Base-by-base conservation (phyloP, 2,797 vertebrate genomes). In the Hydrophis major region DNA sequence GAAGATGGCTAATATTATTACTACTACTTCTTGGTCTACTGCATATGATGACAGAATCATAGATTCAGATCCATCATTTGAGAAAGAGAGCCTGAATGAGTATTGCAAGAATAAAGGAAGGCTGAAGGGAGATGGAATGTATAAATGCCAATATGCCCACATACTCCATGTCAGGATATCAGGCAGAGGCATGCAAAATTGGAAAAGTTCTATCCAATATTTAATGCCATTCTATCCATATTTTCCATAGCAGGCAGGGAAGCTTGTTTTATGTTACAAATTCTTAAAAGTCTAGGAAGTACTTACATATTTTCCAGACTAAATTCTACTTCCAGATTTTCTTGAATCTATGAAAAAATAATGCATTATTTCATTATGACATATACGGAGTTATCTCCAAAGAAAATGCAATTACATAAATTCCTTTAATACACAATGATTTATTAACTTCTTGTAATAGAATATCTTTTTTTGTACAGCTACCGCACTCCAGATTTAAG, bases 271-370 rank as follows among this genome's bases (percentile, higher is more conserved):
- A n/a, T 88, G 16, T 59, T 86, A 13, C 4, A 20, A 22, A 6
- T 59, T 18, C 22, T 63, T 83, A 25, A 42, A 18, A 47, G 18
- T 27, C 27, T 74, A 50, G 18, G 7, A 61, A 69, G 91, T 94
- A 97, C 97, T 98, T 93, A 99, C 98, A 96, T 97, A 90, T 96
- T 92, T 66, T 97, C 97, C 0, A 96, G 93, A n/a, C 97, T 93
- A 96, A 99, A 98, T 27, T 98, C 98, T 91, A 98, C 96, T 1
- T 98, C 97, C 92, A 99, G 96, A 37, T 96, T 89, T 92, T 98
- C 98, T 13, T 97, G 94, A 4, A 92, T 96, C 98, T 98, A 94
- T 87, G 96, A 96, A 95, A 96, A 55, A 22, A 69, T 55, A 93
- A 66, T 25, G 60, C 74, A 53, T 90, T 91, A 32, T 90, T 59